Conservation (phyloP, 1,140 invertebrate species). For the Drosophila truncata region DNA sequence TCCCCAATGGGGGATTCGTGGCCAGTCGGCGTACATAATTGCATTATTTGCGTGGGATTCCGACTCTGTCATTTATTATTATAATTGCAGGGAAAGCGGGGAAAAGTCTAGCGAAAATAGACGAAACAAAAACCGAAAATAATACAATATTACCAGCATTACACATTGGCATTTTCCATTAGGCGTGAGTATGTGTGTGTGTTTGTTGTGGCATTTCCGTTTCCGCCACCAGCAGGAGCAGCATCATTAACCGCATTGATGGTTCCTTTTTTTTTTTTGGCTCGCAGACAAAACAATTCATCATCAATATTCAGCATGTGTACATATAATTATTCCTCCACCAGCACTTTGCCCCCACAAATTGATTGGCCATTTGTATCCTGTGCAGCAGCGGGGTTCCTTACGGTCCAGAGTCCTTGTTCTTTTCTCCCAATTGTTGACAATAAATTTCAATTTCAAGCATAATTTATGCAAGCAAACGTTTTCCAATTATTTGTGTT, state of each 20-base stretch:
- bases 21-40: conserved; percentile 34
- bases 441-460: conserved; percentile 61
- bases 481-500: conserved; percentile 59
- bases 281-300: conserved; percentile 61
- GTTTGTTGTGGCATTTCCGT: conserved; percentile 45
- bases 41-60: conserved; percentile 20
- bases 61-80: conserved; percentile 70
- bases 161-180: conserved; percentile 11
- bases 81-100: conserved; percentile 59
- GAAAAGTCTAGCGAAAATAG: not conserved
- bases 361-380: conserved; percentile 62
- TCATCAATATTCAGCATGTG: conserved; percentile 69
- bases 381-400: conserved; percentile 11
- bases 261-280: conserved; percentile 5
- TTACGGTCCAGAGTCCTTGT: not conserved
- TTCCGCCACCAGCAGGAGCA: conserved; percentile 44
- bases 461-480: conserved; percentile 57
- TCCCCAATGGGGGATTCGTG: conserved; percentile 11
- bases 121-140: conserved; percentile 28
- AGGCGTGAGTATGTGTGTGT: conserved; percentile 15
- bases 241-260: conserved; percentile 70
- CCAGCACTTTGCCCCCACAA: not conserved
- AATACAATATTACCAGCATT: conserved; percentile 27
- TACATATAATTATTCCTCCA: conserved; percentile 67
- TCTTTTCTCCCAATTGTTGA: conserved; percentile 26